These are phyloP conservation scores for Coleophora flavipennella DNA, from an alignment of 2,888 invertebrate species.

Conservation along the genomic window DNA sequence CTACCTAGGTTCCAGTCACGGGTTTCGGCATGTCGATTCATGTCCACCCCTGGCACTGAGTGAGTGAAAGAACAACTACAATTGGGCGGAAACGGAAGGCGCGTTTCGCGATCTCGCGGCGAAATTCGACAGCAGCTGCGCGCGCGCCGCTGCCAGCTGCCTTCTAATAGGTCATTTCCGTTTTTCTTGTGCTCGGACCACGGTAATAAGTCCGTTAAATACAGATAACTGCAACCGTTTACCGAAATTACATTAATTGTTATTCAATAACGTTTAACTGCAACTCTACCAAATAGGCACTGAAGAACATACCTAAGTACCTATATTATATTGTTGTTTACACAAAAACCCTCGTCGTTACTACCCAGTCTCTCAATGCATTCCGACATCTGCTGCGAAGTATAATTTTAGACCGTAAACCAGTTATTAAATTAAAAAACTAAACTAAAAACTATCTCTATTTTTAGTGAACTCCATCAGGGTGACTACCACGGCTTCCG, in stretches of 20 bases:
- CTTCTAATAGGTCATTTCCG: conserved; percentile 67
- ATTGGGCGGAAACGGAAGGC: conserved; percentile 70
- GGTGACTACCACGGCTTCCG: conserved; percentile 35
- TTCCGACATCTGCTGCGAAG: conserved; percentile 7
- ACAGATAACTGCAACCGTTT: background rate
- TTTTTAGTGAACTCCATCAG: conserved; percentile 40
- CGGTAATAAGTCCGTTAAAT: background rate
- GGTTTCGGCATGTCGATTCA: conserved; percentile 40
- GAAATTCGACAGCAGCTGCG: conserved; percentile 66
- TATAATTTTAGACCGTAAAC: conserved; percentile 7
- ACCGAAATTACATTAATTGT: too few species aligned
- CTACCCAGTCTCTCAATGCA: conserved; percentile 4
- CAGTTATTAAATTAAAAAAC: conserved; percentile 32
- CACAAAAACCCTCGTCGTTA: too few species aligned
- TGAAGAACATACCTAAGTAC: too few species aligned
- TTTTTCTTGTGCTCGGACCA: conserved; percentile 32
- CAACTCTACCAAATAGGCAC: too few species aligned
- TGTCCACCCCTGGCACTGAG: conserved; percentile 44
- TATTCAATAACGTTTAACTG: too few species aligned
- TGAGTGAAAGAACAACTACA: conserved; percentile 37
- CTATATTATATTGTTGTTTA: too few species aligned
- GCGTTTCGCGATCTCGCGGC: conserved; percentile 68
- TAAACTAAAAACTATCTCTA: conserved; percentile 18
- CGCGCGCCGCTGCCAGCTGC: conserved; percentile 44
- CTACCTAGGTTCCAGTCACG: too few species aligned